Base-by-base conservation (phyloP, 2,113 vertebrate species). In the Coregonus clupeaformis region DNA sequence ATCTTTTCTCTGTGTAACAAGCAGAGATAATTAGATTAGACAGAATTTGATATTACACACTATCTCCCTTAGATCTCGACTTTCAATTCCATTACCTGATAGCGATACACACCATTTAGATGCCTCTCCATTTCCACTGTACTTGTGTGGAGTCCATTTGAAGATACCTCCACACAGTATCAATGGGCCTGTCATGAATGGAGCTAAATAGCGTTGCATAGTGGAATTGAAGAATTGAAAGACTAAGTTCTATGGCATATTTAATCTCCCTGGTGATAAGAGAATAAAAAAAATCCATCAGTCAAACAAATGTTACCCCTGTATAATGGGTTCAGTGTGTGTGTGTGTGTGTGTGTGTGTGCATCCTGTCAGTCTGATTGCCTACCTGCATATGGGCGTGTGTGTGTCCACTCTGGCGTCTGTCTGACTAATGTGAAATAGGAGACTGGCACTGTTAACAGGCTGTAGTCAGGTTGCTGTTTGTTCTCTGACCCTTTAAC, bases 21-120 rank as follows among this genome's bases (percentile, higher is more conserved):
- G 59, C 73, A 68, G 3, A 77, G 77, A 77, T 36, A 82, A 85
- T 74, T 84, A 27, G 32, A 83, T 73, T 75, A 80, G 62, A 80
- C 75, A 69, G 74, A 76, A 77, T 82, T 68, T 66, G 64, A 78
- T 80, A 72, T 74, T 52, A 76, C 77, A 59, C 76, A 60, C 72
- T 74, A 60, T 75, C 45, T 80, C 62, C 20, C 6, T 13, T 68
- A 67, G 24, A 70, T 52, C 52, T 73, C 55, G 36, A 7, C 45
- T 72, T 76, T 80, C 68, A 75, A 75, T 76, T 73, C n/a, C 60
- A 84, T 85, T 78, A 82, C 72, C 36, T 74, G 49, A 59, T 30
- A 62, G 29, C 66, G 60, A 72, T 30, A 14, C 13, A 73, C 62
- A 70, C 5, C 64, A 77, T 79, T 14, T 57, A 55, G 65, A 64